Conservation (phyloP, 2,888 invertebrate genomes). For the Xylocampa areola region DNA sequence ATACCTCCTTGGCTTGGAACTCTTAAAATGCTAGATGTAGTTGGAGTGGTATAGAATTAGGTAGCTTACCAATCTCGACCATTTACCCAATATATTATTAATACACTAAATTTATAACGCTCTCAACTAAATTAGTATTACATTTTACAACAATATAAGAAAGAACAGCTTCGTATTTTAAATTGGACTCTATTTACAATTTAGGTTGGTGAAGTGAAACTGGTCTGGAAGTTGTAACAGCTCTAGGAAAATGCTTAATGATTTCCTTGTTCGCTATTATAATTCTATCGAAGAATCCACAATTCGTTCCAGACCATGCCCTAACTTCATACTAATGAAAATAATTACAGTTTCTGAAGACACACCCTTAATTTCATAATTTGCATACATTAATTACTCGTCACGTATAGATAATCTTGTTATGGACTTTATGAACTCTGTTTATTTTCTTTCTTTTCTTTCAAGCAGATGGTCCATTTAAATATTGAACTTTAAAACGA, state of each 20-base stretch:
- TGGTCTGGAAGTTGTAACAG: no score
- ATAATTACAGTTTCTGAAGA: no score
- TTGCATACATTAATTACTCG: slow-evolving; percentile 1
- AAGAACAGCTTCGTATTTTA: slow-evolving; percentile 1
- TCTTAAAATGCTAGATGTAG: slow-evolving; percentile 4
- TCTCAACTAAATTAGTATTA: slow-evolving; percentile 31
- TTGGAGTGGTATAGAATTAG: slow-evolving; percentile 17
- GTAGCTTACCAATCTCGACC: slow-evolving; percentile 14
- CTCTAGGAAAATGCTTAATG: no score
- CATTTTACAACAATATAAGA: neutral
- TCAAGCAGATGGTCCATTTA: no score
- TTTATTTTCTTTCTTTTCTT: no score
- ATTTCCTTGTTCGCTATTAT: no score
- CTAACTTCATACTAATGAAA: no score
- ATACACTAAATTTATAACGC: slow-evolving; percentile 30
- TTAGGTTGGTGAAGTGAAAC: no score
- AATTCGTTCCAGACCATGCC: no score
- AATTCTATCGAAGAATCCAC: no score
- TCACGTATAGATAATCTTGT: slow-evolving; percentile 4
- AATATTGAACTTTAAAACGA: no score
- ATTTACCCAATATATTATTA: slow-evolving; percentile 32
- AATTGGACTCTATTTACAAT: no score
- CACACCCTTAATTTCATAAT: neutral
- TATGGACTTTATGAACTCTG: slow-evolving; percentile 1
- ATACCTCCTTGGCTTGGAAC: neutral